Percentiles rank a stretch among this genome's conserved stretches.
Evolutionary conservation across 2,888 invertebrate genomes (phyloP).

Genomic region (Agrenia bidenticulata): DNA sequence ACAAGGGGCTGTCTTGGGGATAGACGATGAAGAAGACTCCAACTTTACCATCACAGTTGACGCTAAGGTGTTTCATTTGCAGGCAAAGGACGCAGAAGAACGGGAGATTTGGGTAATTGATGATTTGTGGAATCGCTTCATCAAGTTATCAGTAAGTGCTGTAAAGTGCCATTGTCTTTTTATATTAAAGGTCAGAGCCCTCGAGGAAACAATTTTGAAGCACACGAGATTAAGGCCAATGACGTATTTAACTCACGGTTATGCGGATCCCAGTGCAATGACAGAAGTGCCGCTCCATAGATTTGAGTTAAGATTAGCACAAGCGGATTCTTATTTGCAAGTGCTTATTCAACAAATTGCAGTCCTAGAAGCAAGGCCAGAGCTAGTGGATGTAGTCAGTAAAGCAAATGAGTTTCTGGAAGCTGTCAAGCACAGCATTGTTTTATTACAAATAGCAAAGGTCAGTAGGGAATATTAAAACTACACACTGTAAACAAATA

Average conservation of each 20-base stretch:
- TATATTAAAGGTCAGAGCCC: slow-evolving; percentile 67
- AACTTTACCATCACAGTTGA: slow-evolving; percentile 99
- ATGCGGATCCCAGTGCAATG: slow-evolving; percentile 31
- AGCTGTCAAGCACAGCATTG: slow-evolving; percentile 97
- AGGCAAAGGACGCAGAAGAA: slow-evolving; percentile 92
- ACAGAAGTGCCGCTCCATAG: slow-evolving; percentile 45
- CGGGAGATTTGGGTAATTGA: slow-evolving; percentile 78
- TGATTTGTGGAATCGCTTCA: background rate
- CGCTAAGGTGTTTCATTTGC: slow-evolving; percentile 98
- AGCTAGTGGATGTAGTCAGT: slow-evolving; percentile 46
- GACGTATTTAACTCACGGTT: slow-evolving; percentile 47
- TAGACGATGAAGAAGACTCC: slow-evolving; percentile 98
- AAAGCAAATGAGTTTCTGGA: slow-evolving; percentile 74
- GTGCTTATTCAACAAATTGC: slow-evolving; percentile 90
- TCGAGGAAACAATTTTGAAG: slow-evolving; percentile 90
- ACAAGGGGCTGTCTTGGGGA: slow-evolving; percentile 95
- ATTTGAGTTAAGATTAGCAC: slow-evolving; percentile 85
- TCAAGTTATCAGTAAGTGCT: background rate
- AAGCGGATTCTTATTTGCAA: slow-evolving; percentile 95
- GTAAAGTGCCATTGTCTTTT: slow-evolving; percentile 1
- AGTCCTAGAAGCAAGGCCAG: slow-evolving; percentile 56
- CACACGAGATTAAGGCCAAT: slow-evolving; percentile 63
- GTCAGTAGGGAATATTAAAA: slow-evolving; percentile 58
- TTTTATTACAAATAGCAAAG: slow-evolving; percentile 96
- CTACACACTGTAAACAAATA: background rate